Percentiles rank a stretch among this genome's conserved stretches.
phyloP scores from a whole-genome alignment of 2,113 vertebrate species.

The Sebastes schlegelii region DNA sequence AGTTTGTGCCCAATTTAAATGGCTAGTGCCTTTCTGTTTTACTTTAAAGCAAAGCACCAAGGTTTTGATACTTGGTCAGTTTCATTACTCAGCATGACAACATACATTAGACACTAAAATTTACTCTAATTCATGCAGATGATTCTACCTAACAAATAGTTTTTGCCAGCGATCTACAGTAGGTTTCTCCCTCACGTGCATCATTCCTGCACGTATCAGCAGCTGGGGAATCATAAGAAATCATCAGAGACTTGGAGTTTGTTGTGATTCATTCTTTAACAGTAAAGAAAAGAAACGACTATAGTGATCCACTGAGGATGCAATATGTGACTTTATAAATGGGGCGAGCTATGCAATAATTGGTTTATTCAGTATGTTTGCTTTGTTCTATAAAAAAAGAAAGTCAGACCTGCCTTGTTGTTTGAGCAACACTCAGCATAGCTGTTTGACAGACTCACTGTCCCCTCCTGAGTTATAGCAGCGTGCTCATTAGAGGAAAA shows the following conservation, averaged over 20 bases:
- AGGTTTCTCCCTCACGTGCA: neutral
- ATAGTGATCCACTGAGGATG: neutral
- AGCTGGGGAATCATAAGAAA: neutral
- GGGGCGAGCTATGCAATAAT: neutral
- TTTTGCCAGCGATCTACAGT: neutral
- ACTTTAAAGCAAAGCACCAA: neutral
- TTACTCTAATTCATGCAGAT: too few species aligned
- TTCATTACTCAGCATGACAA: neutral
- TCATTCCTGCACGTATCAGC: neutral
- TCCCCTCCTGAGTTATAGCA: slow-evolving; percentile 40
- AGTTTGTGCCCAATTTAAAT: too few species aligned
- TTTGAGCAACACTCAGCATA: slow-evolving; percentile 46
- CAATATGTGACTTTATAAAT: neutral
- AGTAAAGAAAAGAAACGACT: neutral
- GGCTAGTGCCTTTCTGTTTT: too few species aligned
- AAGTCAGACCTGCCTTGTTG: slow-evolving; percentile 25
- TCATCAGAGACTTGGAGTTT: neutral
- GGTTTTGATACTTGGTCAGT: neutral
- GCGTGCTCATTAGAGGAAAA: slow-evolving; percentile 51
- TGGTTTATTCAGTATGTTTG: neutral
- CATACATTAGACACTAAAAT: neutral
- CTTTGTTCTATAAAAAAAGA: slow-evolving; percentile 3
- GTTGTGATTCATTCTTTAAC: neutral
- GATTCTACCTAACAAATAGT: neutral
- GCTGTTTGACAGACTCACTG: slow-evolving; percentile 33